Percentiles rank a stretch among this genome's conserved stretches.
Evolutionary conservation across 2,797 vertebrate genomes (phyloP).

Genomic region (Vespertilio murinus): DNA sequence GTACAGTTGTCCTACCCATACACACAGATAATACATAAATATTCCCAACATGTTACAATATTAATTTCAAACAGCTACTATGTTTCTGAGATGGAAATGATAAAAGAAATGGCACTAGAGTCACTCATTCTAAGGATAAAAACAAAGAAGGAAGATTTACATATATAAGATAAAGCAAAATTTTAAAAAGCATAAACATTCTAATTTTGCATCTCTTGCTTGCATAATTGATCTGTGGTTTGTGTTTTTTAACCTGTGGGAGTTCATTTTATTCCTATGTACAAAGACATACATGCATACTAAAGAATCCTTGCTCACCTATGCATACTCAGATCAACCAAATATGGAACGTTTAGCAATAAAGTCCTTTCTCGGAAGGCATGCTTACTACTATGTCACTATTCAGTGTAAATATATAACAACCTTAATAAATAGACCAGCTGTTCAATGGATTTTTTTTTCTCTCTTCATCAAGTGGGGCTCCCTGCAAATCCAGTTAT

Average conservation of each 20-base stretch:
- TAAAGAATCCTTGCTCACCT: constrained; percentile 46
- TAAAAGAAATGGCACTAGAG: background rate
- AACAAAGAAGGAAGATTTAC: background rate
- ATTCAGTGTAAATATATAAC: background rate
- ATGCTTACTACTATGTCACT: constrained; percentile 6
- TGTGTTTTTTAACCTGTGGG: constrained; percentile 11
- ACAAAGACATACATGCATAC: constrained; percentile 2
- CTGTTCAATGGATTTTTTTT: background rate
- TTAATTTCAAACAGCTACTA: constrained; percentile 22
- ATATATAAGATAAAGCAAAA: constrained; percentile 39
- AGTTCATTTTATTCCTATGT: constrained; percentile 43
- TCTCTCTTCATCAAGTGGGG: background rate
- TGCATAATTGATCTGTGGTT: background rate
- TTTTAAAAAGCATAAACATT: background rate
- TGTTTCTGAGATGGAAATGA: background rate
- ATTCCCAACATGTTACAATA: background rate
- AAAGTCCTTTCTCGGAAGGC: constrained; percentile 20
- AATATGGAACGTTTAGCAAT: constrained; percentile 32
- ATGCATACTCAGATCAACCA: constrained; percentile 3
- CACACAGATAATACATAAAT: background rate
- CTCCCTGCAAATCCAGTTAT: background rate
- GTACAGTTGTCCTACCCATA: background rate
- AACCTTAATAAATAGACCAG: constrained; percentile 26
- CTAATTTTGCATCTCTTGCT: background rate
- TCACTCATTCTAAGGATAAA: background rate